A percentile compares a stretch with the other conserved stretches of the same genome.
Conservation (phyloP, 2,113 vertebrate species). For the Notarius lentiginosus region DNA sequence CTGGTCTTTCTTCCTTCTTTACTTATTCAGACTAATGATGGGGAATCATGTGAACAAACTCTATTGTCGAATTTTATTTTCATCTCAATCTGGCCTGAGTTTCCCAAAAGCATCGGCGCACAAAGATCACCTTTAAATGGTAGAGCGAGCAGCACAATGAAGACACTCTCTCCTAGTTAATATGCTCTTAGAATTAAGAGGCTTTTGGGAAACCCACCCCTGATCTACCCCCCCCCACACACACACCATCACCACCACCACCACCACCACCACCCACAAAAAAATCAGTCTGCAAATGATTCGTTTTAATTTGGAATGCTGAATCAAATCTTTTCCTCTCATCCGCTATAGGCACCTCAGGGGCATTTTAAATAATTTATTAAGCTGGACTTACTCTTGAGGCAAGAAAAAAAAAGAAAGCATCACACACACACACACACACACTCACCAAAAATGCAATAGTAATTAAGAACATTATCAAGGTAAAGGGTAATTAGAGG, state of each 20-base stretch:
- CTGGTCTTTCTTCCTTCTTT: background rate
- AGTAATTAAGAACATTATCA: slow-evolving; percentile 80
- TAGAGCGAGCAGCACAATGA: too few species aligned
- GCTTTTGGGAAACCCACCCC: too few species aligned
- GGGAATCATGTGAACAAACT: background rate
- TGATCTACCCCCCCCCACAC: too few species aligned
- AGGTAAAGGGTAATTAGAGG: slow-evolving; percentile 75
- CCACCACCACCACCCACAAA: background rate
- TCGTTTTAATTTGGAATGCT: background rate
- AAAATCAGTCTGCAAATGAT: background rate
- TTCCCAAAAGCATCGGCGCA: too few species aligned
- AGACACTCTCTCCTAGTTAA: too few species aligned
- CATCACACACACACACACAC: slow-evolving; percentile 34
- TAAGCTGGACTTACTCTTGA: slow-evolving; percentile 72
- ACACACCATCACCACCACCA: too few species aligned
- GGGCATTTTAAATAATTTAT: slow-evolving; percentile 75
- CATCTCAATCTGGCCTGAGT: background rate
- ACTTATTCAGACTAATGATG: background rate
- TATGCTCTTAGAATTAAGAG: too few species aligned
- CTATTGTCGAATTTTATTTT: background rate
- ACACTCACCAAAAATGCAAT: slow-evolving; percentile 63
- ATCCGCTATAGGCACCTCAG: slow-evolving; percentile 65
- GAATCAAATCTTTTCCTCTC: slow-evolving; percentile 56
- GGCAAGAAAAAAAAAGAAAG: slow-evolving; percentile 47
- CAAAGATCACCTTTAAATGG: too few species aligned